A percentile compares a stretch with the other conserved stretches of the same genome.
These are phyloP conservation scores for Acleris sparsana DNA, from an alignment of 2,888 invertebrate species.

Conservation along the genomic window DNA sequence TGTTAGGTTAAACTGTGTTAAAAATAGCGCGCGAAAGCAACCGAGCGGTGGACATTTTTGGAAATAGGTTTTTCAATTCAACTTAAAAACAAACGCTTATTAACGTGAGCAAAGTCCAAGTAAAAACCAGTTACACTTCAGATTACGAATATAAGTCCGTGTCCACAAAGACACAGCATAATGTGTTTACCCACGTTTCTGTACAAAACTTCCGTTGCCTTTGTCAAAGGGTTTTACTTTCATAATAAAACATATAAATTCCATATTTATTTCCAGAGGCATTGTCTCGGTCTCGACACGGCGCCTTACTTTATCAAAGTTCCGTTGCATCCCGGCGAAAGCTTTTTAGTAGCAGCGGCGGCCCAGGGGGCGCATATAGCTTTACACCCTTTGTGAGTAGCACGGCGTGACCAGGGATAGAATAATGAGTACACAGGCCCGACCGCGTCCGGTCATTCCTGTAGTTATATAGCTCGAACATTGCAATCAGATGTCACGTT, in stretches of 20 bases:
- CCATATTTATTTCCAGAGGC: conserved; percentile 18
- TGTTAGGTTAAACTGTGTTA: too few relatives aligned
- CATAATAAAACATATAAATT: conserved; percentile 10
- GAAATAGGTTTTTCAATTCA: too few relatives aligned
- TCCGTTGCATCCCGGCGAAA: conserved; percentile 23
- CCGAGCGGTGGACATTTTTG: too few relatives aligned
- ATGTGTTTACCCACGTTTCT: too few relatives aligned
- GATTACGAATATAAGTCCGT: too few relatives aligned
- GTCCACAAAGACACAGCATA: too few relatives aligned
- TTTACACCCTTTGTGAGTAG: conserved; percentile 32
- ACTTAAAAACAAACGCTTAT: too few relatives aligned
- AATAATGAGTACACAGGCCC: conserved; percentile 24
- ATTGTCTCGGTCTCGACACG: conserved; percentile 26
- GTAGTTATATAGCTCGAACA: too few relatives aligned
- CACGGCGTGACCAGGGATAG: conserved; percentile 30
- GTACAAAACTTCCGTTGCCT: not conserved
- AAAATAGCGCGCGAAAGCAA: too few relatives aligned
- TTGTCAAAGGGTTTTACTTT: conserved; percentile 5
- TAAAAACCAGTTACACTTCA: too few relatives aligned
- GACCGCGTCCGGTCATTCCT: not conserved
- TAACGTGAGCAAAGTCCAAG: too few relatives aligned
- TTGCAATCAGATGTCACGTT: too few relatives aligned
- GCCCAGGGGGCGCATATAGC: conserved; percentile 33
- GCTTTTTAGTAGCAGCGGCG: conserved; percentile 27
- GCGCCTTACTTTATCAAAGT: conserved; percentile 33